Conservation (phyloP, 1,140 invertebrate species). For the Bombus consobrinus region DNA sequence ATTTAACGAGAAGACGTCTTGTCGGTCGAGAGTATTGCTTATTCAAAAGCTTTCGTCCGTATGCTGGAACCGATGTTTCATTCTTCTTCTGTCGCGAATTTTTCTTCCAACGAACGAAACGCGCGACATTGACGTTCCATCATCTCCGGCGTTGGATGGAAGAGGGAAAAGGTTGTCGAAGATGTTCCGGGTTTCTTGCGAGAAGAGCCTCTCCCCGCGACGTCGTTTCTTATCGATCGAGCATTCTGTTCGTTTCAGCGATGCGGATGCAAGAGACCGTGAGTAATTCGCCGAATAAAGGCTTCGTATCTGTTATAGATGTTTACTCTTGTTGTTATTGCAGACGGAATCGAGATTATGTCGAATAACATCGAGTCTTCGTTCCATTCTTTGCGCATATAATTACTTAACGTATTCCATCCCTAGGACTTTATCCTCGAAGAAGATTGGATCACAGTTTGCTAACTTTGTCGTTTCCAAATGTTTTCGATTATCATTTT, state of each 20-base stretch:
- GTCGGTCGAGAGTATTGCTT: constrained; percentile 56
- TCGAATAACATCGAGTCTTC: neutral
- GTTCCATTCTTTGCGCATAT: neutral
- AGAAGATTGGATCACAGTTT: neutral
- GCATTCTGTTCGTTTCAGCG: constrained; percentile 14
- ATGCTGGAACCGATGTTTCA: constrained; percentile 30
- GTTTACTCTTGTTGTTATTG: neutral
- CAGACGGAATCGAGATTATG: neutral
- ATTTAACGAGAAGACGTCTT: constrained; percentile 65
- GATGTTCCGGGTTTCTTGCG: constrained; percentile 21
- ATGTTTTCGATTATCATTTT: neutral
- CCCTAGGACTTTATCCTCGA: neutral
- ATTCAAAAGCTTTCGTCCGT: constrained; percentile 58
- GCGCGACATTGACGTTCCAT: constrained; percentile 46
- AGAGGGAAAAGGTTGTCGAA: constrained; percentile 39
- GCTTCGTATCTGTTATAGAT: constrained; percentile 16
- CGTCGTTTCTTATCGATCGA: constrained; percentile 29
- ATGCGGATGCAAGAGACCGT: constrained; percentile 11
- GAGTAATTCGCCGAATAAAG: constrained; percentile 24
- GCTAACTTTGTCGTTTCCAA: neutral
- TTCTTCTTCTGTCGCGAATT: constrained; percentile 60
- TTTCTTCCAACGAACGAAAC: constrained; percentile 35
- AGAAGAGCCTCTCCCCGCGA: neutral
- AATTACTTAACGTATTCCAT: neutral
- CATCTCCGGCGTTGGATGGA: neutral